Conservation (phyloP, 2,113 vertebrate species). For the Butorides virescens region DNA sequence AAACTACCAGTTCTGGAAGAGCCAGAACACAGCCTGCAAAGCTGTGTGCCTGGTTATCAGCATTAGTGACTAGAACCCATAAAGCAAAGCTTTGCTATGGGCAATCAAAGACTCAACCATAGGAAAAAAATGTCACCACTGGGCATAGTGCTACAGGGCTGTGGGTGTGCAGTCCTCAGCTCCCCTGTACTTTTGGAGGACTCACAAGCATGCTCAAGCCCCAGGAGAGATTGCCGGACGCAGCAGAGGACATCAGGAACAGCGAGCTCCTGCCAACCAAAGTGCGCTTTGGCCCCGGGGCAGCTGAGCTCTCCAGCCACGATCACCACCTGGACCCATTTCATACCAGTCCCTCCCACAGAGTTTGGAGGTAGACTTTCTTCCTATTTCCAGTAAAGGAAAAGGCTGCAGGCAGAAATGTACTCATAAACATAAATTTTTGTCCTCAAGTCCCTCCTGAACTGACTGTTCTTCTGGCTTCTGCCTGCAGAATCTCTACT, state of each 20-base stretch:
- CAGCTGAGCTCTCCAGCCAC: not conserved
- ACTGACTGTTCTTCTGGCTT: not conserved
- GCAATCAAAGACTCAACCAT: not conserved
- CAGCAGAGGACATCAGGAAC: not conserved
- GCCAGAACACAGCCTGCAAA: not conserved
- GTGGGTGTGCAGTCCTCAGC: not conserved
- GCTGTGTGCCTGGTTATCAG: not conserved
- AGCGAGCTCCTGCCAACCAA: not conserved
- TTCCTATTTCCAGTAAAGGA: not conserved
- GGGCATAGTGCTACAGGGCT: not conserved
- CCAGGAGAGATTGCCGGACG: not conserved
- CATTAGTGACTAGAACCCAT: not conserved
- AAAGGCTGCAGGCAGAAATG: not conserved
- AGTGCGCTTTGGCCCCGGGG: not conserved
- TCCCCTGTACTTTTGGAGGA: not conserved
- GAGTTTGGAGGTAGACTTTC: not conserved
- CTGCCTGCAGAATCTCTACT: not conserved
- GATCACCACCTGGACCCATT: not conserved
- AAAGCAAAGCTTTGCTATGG: not conserved
- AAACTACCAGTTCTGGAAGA: not conserved
- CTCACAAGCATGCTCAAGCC: not conserved
- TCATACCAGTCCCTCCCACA: not conserved
- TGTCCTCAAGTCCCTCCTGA: not conserved
- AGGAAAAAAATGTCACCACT: not conserved
- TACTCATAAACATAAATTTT: not conserved